A percentile compares a stretch with the other conserved stretches of the same genome.
Evolutionary conservation across 35 echinoderm and acorn worm species (phyloP).

Genomic region (Ophiothrix spiculata): DNA sequence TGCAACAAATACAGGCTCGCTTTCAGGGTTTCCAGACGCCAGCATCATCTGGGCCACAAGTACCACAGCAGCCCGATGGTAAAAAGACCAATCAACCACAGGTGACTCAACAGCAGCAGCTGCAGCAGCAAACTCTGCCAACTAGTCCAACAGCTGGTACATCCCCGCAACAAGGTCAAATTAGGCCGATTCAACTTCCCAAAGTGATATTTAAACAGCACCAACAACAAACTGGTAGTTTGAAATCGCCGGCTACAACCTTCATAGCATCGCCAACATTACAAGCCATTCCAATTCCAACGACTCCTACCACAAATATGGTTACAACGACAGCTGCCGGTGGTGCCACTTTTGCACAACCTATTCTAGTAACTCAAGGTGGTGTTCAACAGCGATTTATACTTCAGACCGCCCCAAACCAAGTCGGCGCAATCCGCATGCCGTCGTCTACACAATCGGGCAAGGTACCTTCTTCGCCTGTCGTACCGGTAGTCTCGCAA

Average conservation of each 20-base stretch:
- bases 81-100: no score
- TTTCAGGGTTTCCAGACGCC: neutral
- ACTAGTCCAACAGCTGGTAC: neutral
- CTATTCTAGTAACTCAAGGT: neutral
- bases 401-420: neutral
- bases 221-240: neutral
- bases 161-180: neutral
- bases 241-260: neutral
- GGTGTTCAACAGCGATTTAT: neutral
- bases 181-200: neutral
- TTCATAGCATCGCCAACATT: neutral
- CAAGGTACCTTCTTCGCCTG: neutral
- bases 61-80: no score
- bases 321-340: neutral
- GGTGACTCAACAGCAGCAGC: no score
- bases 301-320: neutral
- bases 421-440: neutral
- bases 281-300: neutral
- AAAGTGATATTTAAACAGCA: neutral
- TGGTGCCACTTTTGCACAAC: neutral
- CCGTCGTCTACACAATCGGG: neutral
- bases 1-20: neutral
- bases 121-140: neutral
- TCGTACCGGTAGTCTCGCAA: neutral
- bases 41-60: no score